phyloP scores from a whole-genome alignment of 2,888 invertebrate species.

The Monoplex corrugatus region DNA sequence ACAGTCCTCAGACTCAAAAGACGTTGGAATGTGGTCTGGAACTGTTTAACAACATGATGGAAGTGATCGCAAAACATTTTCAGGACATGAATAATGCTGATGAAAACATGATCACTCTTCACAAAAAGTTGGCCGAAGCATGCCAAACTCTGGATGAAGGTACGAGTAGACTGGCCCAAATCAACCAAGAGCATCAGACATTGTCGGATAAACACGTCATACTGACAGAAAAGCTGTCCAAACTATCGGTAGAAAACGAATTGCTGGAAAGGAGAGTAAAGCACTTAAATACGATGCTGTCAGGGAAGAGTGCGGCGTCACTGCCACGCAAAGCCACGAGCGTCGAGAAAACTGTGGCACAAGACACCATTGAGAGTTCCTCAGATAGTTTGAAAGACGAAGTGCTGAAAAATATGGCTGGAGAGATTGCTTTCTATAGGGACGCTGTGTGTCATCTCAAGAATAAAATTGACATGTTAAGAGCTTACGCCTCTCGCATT shows the following conservation, averaged over 20 bases:
- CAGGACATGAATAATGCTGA: neutral
- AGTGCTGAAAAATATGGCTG: neutral
- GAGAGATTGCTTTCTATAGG: conserved; percentile 10
- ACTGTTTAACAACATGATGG: conserved; percentile 22
- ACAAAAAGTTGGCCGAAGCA: neutral
- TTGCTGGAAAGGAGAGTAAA: neutral
- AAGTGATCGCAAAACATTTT: neutral
- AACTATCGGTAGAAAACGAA: neutral
- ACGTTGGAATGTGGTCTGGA: conserved; percentile 9
- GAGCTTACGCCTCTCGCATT: neutral
- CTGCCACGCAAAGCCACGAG: neutral
- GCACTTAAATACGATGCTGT: neutral
- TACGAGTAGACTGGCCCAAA: neutral
- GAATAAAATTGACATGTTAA: conserved; percentile 8
- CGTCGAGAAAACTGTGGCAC: neutral
- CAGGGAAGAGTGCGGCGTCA: neutral
- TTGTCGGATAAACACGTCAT: neutral
- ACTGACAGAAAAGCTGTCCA: neutral
- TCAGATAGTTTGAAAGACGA: neutral
- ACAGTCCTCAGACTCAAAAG: neutral
- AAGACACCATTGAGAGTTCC: neutral
- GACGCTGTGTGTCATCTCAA: conserved; percentile 15
- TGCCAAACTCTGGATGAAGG: conserved; percentile 4
- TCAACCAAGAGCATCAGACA: neutral
- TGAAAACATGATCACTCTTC: neutral